Conservation (phyloP, 2,888 invertebrate genomes). For the Pseudoips prasinana region DNA sequence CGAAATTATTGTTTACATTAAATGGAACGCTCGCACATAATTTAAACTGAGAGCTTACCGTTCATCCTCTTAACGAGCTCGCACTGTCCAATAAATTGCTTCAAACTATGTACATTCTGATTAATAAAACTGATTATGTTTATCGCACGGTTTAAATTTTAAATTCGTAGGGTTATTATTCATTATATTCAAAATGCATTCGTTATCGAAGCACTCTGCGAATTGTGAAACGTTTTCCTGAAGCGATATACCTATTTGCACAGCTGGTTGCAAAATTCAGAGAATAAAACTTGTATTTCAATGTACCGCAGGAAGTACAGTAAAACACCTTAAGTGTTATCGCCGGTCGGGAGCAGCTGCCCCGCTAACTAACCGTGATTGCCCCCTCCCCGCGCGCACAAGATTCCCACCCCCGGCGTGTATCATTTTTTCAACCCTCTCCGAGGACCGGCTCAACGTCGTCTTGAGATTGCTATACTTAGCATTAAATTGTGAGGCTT, state of each 20-base stretch:
- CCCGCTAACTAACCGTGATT: slow-evolving; percentile 70
- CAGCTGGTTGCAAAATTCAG: slow-evolving; percentile 17
- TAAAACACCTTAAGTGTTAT: slow-evolving; percentile 65
- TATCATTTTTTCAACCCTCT: slow-evolving; percentile 76
- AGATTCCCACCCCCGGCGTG: slow-evolving; percentile 37
- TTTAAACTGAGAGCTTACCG: slow-evolving; percentile 59
- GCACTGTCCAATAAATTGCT: slow-evolving; percentile 66
- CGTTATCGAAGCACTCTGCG: slow-evolving; percentile 34
- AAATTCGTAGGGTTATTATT: slow-evolving; percentile 51
- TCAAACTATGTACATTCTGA: slow-evolving; percentile 60
- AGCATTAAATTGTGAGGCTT: slow-evolving; percentile 76
- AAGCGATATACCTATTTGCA: slow-evolving; percentile 15
- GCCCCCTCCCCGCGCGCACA: slow-evolving; percentile 34
- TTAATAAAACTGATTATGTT: slow-evolving; percentile 67
- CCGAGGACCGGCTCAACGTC: slow-evolving; percentile 55
- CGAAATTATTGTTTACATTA: slow-evolving; percentile 49
- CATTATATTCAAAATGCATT: slow-evolving; percentile 48
- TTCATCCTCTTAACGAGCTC: slow-evolving; percentile 68
- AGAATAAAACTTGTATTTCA: slow-evolving; percentile 42
- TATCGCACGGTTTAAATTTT: slow-evolving; percentile 55
- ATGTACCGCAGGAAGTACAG: slow-evolving; percentile 42
- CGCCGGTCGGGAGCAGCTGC: slow-evolving; percentile 62
- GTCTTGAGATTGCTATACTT: slow-evolving; percentile 75
- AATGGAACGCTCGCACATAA: slow-evolving; percentile 53
- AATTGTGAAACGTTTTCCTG: slow-evolving; percentile 31